Conservation (phyloP, 2,888 invertebrate genomes). For the Andrena minutula region DNA sequence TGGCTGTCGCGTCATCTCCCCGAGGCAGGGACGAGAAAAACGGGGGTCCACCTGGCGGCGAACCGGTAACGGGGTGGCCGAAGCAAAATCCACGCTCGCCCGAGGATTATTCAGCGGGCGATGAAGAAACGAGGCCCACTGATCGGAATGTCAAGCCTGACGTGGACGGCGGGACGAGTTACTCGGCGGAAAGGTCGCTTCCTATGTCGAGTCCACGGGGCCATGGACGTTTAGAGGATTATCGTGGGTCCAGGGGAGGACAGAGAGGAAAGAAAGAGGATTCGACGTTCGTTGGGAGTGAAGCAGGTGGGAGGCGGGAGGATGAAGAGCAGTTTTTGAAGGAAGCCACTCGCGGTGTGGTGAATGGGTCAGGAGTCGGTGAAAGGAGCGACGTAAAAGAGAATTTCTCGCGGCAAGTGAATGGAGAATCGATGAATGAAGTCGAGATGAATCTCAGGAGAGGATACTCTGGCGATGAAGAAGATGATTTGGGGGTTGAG, state of each 20-base stretch:
- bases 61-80: slow-evolving; percentile 9
- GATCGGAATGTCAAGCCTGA: slow-evolving; percentile 27
- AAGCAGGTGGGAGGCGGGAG: not conserved
- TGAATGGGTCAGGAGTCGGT: slow-evolving; percentile 40
- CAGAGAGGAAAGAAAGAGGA: not conserved
- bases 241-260: not conserved
- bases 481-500: not conserved
- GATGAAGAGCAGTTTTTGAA: slow-evolving; percentile 20
- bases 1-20: slow-evolving; percentile 36
- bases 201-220: not conserved
- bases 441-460: slow-evolving; percentile 14
- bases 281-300: not conserved
- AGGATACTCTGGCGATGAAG: slow-evolving; percentile 12
- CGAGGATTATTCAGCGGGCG: slow-evolving; percentile 28
- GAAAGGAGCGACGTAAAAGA: slow-evolving; percentile 49
- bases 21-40: slow-evolving; percentile 19
- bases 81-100: slow-evolving; percentile 25
- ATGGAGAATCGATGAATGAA: slow-evolving; percentile 57
- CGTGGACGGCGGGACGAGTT: slow-evolving; percentile 13
- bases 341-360: slow-evolving; percentile 10
- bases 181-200: slow-evolving; percentile 18
- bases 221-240: not conserved
- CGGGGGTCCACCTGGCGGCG: slow-evolving; percentile 19
- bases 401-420: slow-evolving; percentile 51
- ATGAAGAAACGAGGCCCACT: not conserved